Conservation (phyloP, 1,140 invertebrate genomes). For the Acromyrmex heyeri region DNA sequence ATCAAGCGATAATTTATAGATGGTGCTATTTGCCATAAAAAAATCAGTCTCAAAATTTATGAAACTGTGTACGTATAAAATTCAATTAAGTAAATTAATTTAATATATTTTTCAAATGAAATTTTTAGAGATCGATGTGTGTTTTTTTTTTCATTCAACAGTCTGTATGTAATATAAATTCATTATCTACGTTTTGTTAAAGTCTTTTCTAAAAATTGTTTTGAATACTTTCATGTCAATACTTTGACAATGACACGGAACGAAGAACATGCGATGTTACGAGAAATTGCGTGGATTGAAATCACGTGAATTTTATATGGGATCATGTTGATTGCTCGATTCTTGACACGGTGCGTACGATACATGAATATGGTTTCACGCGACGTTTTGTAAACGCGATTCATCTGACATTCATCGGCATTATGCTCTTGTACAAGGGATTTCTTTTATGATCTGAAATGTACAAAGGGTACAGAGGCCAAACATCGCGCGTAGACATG, state of each 20-base stretch:
- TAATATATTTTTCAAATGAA: too few species aligned
- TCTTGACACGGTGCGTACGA: constrained; percentile 43
- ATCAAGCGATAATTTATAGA: too few species aligned
- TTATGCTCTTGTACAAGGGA: constrained; percentile 61
- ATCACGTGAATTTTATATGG: neutral
- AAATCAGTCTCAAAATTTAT: too few species aligned
- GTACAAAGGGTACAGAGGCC: constrained; percentile 62
- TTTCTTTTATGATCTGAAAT: constrained; percentile 22
- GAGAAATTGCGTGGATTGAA: neutral
- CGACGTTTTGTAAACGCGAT: constrained; percentile 63
- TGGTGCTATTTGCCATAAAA: too few species aligned
- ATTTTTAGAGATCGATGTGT: neutral
- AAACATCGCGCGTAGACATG: constrained; percentile 31
- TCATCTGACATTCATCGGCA: constrained; percentile 44
- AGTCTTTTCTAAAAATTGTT: neutral
- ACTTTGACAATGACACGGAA: neutral
- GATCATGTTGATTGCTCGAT: constrained; percentile 64
- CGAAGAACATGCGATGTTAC: neutral
- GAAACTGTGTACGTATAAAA: too few species aligned
- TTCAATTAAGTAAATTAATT: too few species aligned
- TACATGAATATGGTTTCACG: constrained; percentile 50
- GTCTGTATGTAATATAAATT: neutral
- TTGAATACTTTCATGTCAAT: neutral
- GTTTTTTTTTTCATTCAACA: neutral
- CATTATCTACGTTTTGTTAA: neutral